phyloP scores from a whole-genome alignment of 2,113 vertebrate genomes.

The Hepsetus odoe region DNA sequence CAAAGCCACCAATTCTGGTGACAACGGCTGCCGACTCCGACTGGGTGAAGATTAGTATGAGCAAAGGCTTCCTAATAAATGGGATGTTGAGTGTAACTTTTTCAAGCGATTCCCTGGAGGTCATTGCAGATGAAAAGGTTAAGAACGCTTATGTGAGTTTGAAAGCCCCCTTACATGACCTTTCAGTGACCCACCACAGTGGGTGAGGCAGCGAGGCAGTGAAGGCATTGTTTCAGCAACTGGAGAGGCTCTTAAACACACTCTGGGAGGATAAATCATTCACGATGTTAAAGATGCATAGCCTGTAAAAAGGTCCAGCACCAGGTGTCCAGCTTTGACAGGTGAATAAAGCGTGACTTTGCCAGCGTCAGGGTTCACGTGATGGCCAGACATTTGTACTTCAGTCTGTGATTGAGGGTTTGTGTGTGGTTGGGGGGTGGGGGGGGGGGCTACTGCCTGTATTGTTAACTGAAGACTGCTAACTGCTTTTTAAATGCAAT shows the following conservation, averaged over 20 bases:
- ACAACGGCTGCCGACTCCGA: no score
- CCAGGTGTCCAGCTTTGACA: neutral
- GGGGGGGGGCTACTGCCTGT: no score
- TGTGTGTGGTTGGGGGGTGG: neutral
- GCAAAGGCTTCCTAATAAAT: no score
- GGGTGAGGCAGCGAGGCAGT: neutral
- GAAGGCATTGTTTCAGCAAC: neutral
- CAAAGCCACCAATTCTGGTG: no score
- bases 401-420: neutral
- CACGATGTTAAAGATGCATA: conserved; percentile 14
- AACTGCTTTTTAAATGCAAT: neutral
- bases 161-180: neutral
- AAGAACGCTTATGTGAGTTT: neutral
- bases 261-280: conserved; percentile 27
- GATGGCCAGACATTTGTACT: conserved; percentile 41
- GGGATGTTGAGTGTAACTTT: no score
- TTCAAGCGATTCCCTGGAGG: neutral
- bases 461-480: neutral
- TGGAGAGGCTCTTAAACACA: neutral
- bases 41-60: no score
- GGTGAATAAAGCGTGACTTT: neutral
- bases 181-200: neutral
- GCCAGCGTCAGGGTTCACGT: conserved; percentile 1
- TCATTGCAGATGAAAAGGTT: neutral
- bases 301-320: neutral